These are phyloP conservation scores for Phrynocephalus vlangalii DNA, from an alignment of 2,797 vertebrate species.

Conservation along the genomic window DNA sequence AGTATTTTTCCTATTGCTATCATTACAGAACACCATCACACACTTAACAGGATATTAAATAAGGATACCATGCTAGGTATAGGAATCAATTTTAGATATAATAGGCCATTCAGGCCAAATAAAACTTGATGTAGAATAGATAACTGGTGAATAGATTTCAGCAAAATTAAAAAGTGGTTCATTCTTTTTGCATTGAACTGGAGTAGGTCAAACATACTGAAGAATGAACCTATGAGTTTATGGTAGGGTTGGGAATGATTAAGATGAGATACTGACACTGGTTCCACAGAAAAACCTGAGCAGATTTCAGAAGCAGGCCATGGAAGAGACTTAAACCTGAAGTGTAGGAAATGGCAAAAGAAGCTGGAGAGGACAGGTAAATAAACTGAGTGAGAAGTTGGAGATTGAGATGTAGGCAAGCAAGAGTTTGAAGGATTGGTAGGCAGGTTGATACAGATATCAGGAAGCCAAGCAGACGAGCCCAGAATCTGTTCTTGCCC, in stretches of 20 bases:
- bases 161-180: background rate
- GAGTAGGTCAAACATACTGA: background rate
- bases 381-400: background rate
- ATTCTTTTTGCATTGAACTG: background rate
- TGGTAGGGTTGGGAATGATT: background rate
- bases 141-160: background rate
- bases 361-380: background rate
- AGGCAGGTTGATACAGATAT: too few species aligned
- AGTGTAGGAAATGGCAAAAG: background rate
- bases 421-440: background rate
- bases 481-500: background rate
- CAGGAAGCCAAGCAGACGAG: background rate
- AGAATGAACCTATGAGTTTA: background rate
- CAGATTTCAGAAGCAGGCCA: background rate
- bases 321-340: background rate
- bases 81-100: background rate
- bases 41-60: background rate
- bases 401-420: background rate
- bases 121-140: background rate
- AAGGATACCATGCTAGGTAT: background rate
- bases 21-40: background rate
- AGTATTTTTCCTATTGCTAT: background rate
- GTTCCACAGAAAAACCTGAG: background rate
- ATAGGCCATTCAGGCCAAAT: background rate
- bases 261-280: background rate